Evolutionary conservation across 2,888 invertebrate genomes (phyloP).

Genomic region (Linnaemya tessellans): DNA sequence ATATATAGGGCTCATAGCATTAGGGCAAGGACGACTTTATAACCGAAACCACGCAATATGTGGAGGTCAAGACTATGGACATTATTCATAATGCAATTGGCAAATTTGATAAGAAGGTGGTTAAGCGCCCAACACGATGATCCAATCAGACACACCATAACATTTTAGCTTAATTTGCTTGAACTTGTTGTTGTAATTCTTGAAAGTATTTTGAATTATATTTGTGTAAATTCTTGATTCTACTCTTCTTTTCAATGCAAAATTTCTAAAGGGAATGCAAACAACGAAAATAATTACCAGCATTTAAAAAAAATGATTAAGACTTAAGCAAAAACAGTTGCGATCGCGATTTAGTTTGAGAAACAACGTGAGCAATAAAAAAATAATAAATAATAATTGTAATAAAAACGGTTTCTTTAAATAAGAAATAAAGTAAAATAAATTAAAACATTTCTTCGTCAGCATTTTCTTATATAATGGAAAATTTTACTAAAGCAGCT

Average conservation of each 20-base stretch:
- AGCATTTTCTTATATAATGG: conserved; percentile 46
- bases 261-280: neutral
- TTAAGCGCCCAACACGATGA: too few relatives aligned
- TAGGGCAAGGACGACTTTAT: too few relatives aligned
- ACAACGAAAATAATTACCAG: neutral
- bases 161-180: too few relatives aligned
- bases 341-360: conserved; percentile 46
- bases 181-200: too few relatives aligned
- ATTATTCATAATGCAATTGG: too few relatives aligned
- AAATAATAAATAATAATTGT: conserved; percentile 18
- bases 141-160: too few relatives aligned
- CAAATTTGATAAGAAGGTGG: too few relatives aligned
- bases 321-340: conserved; percentile 51
- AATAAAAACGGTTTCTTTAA: conserved; percentile 4
- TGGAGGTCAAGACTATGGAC: too few relatives aligned
- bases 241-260: neutral
- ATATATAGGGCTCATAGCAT: too few relatives aligned
- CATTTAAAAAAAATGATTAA: conserved; percentile 24
- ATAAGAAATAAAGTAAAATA: conserved; percentile 18
- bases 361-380: conserved; percentile 37
- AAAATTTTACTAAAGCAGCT: conserved; percentile 48
- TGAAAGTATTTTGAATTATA: neutral
- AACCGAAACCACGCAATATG: too few relatives aligned
- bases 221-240: neutral
- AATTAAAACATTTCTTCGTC: conserved; percentile 16